These are phyloP conservation scores for Shinisaurus crocodilurus DNA, from an alignment of 2,113 vertebrate genomes.

Conservation along the genomic window DNA sequence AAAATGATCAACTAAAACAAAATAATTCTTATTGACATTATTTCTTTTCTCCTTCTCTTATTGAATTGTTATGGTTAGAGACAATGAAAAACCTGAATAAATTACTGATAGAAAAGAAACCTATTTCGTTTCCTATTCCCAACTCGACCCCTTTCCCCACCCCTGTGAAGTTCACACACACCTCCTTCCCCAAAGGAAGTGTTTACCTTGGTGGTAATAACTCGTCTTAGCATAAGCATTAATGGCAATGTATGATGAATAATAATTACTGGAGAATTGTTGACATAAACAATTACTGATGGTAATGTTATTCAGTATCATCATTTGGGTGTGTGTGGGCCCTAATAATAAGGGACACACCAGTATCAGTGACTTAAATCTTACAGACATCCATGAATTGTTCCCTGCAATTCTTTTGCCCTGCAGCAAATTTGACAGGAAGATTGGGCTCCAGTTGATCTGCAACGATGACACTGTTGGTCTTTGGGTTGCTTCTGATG, in stretches of 20 bases:
- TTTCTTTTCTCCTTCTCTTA: not conserved
- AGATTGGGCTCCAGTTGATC: not conserved
- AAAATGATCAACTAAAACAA: not conserved
- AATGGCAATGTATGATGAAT: not conserved
- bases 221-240: not conserved
- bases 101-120: not conserved
- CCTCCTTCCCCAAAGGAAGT: not conserved
- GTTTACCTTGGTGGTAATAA: not conserved
- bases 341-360: not conserved
- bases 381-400: not conserved
- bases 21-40: not conserved
- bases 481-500: slow-evolving; percentile 11
- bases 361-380: not conserved
- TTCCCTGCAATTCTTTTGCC: slow-evolving; percentile 3
- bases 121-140: not conserved
- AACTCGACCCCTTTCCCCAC: not conserved
- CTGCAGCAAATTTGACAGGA: slow-evolving; percentile 5
- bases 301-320: not conserved
- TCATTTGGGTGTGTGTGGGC: not conserved
- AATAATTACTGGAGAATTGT: slow-evolving; percentile 3
- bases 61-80: not conserved
- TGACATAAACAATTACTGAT: slow-evolving; percentile 4
- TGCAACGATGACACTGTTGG: not conserved
- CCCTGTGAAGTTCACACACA: not conserved
- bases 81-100: not conserved